phyloP scores from a whole-genome alignment of 2,888 invertebrate species.

The Aphodius granarius region DNA sequence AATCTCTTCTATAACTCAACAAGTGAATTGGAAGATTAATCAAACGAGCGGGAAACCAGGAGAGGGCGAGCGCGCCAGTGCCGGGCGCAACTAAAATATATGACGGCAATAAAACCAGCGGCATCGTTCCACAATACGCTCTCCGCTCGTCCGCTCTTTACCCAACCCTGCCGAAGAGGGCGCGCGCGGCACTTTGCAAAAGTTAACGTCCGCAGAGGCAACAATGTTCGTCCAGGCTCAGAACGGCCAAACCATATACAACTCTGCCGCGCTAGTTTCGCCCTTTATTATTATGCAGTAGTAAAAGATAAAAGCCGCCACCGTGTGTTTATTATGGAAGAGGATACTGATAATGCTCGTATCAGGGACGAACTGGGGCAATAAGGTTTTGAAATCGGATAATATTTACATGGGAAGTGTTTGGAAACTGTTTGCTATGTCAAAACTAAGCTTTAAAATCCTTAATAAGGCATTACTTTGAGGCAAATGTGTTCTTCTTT shows the following conservation, averaged over 20 bases:
- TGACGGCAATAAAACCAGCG: conserved; percentile 31
- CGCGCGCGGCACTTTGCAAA: conserved; percentile 19
- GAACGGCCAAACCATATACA: background rate
- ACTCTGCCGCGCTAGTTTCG: conserved; percentile 4
- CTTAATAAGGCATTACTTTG: too few relatives aligned
- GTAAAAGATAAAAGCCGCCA: conserved; percentile 25
- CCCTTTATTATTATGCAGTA: conserved; percentile 17
- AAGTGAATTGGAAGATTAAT: conserved; percentile 35
- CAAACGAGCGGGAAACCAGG: conserved; percentile 26
- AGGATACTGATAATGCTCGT: background rate
- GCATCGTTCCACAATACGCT: conserved; percentile 28
- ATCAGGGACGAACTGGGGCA: background rate
- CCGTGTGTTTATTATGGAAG: background rate
- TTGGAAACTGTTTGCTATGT: background rate
- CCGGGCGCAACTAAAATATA: conserved; percentile 30
- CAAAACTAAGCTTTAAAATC: too few relatives aligned
- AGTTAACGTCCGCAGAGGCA: conserved; percentile 28
- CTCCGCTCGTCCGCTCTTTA: background rate
- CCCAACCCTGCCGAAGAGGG: conserved; percentile 7
- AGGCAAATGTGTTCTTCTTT: too few relatives aligned
- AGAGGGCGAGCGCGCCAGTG: conserved; percentile 7
- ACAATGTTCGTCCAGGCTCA: conserved; percentile 16
- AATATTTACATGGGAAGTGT: background rate
- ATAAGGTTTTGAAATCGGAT: background rate
- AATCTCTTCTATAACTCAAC: conserved; percentile 28